A percentile compares a stretch with the other conserved stretches of the same genome.
These are phyloP conservation scores for Sclerurus mexicanus DNA, from an alignment of 2,113 vertebrate genomes.

Conservation along the genomic window DNA sequence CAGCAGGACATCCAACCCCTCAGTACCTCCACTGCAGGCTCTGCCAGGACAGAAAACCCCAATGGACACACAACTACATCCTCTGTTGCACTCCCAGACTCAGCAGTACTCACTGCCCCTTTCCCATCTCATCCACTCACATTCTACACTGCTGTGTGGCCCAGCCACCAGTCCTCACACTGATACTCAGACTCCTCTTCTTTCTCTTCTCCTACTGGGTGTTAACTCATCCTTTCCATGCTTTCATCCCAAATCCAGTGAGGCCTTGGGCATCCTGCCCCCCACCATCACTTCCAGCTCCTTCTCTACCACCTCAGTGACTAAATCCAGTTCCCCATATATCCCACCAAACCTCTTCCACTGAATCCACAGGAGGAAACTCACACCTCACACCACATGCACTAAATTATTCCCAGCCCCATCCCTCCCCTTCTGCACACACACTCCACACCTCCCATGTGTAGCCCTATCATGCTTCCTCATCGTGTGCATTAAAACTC, in stretches of 20 bases:
- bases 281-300: background rate
- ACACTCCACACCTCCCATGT: background rate
- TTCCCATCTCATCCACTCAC: background rate
- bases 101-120: background rate
- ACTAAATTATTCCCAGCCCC: background rate
- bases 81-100: background rate
- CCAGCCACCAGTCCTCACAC: background rate
- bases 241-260: background rate
- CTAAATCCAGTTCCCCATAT: background rate
- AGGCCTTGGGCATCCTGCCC: background rate
- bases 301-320: background rate
- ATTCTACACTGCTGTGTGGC: background rate
- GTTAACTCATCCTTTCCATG: background rate
- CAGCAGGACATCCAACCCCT: background rate
- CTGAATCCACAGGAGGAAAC: background rate
- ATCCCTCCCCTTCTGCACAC: background rate
- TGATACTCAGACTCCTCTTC: background rate
- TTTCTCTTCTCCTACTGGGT: background rate
- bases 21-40: background rate
- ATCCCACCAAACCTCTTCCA: background rate
- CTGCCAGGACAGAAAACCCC: background rate
- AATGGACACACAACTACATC: background rate
- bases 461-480: background rate
- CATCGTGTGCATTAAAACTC: background rate
- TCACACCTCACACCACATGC: rapidly evolving